Conservation (phyloP, 2,888 invertebrate species). For the Galerucella nymphaeae region DNA sequence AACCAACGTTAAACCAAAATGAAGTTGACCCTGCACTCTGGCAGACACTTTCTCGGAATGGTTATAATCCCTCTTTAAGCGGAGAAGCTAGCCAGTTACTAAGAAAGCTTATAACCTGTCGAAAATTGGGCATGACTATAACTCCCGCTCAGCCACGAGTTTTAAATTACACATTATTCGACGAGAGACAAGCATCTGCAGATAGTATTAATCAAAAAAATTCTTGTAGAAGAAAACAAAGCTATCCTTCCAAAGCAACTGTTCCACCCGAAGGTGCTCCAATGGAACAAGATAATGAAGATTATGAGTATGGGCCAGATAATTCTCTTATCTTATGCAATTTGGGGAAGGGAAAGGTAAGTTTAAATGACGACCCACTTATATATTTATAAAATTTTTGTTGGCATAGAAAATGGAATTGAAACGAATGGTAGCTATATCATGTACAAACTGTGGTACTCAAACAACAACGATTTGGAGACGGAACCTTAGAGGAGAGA, state of each 20-base stretch:
- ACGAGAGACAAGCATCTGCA: slow-evolving; percentile 29
- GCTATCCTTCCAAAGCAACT: slow-evolving; percentile 78
- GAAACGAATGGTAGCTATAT: slow-evolving; percentile 76
- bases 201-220: slow-evolving; percentile 46
- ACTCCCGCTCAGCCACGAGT: slow-evolving; percentile 66
- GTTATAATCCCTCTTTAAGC: slow-evolving; percentile 64
- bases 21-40: slow-evolving; percentile 66
- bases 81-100: slow-evolving; percentile 82
- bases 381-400: background rate
- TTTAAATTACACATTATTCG: slow-evolving; percentile 48
- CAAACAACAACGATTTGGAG: slow-evolving; percentile 98
- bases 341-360: slow-evolving; percentile 60
- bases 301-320: slow-evolving; percentile 57
- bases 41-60: slow-evolving; percentile 71
- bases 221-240: slow-evolving; percentile 82
- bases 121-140: slow-evolving; percentile 76
- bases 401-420: slow-evolving; percentile 41
- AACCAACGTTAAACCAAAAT: slow-evolving; percentile 60
- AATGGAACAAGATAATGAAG: slow-evolving; percentile 44
- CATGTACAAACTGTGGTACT: slow-evolving; percentile 97
- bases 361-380: slow-evolving; percentile 20
- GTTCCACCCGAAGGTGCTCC: slow-evolving; percentile 48
- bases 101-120: slow-evolving; percentile 80
- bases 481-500: slow-evolving; percentile 94
- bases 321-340: slow-evolving; percentile 63